phyloP scores from a whole-genome alignment of 2,113 vertebrate genomes.

The Petroica traversi region DNA sequence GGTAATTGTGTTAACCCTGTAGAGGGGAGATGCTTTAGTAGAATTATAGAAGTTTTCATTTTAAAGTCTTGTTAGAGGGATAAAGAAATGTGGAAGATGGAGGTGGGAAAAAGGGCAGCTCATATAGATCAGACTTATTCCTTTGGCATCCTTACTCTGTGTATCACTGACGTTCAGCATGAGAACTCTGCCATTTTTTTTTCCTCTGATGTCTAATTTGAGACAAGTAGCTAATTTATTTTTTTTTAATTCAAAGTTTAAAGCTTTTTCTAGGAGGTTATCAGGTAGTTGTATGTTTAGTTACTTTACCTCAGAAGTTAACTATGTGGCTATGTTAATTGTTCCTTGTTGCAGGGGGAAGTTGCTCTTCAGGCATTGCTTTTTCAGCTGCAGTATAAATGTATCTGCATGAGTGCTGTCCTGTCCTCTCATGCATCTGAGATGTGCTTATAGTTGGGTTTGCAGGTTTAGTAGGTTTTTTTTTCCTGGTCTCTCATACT shows the following conservation, averaged over 20 bases:
- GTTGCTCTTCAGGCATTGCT: neutral
- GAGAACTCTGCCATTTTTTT: neutral
- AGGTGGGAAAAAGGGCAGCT: neutral
- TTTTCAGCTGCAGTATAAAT: neutral
- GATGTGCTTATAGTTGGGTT: no score
- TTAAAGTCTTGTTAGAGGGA: neutral
- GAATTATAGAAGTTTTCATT: neutral
- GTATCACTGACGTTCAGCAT: neutral
- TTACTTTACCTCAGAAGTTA: neutral
- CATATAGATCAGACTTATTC: neutral
- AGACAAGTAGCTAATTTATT: neutral
- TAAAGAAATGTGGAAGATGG: neutral
- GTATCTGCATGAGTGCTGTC: accelerated
- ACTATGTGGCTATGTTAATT: neutral
- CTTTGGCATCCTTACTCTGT: neutral
- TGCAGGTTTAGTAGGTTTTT: neutral
- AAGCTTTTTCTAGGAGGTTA: neutral
- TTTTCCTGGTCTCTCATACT: neutral
- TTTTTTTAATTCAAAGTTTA: neutral
- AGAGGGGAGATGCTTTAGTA: neutral
- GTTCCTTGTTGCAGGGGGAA: neutral
- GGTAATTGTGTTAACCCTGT: neutral
- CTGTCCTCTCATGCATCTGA: no score
- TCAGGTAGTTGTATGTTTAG: neutral
- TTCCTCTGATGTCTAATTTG: neutral